Percentiles rank a stretch among this genome's conserved stretches.
These are phyloP conservation scores for Mareca penelope DNA, from an alignment of 2,797 vertebrate genomes.

Conservation along the genomic window DNA sequence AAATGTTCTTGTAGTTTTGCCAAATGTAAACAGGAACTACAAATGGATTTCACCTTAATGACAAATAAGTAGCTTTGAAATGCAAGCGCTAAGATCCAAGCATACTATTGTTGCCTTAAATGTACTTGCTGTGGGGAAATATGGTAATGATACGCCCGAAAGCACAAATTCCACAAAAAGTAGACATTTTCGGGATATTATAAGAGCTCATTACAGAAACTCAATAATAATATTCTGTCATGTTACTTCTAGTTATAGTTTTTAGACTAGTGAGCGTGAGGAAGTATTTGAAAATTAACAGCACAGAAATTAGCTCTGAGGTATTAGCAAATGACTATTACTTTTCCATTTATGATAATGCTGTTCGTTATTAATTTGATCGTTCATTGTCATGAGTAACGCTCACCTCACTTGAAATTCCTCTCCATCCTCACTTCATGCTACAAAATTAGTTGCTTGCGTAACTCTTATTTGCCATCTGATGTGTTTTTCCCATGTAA, in stretches of 20 bases:
- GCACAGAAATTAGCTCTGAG: background rate
- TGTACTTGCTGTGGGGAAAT: background rate
- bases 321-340: background rate
- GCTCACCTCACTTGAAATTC: background rate
- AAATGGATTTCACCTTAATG: background rate
- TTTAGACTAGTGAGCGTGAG: background rate
- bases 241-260: background rate
- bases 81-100: background rate
- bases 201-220: background rate
- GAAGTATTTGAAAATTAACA: conserved; percentile 6
- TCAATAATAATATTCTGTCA: background rate
- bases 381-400: background rate
- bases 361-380: background rate
- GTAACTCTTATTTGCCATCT: background rate
- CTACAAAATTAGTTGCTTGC: background rate
- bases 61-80: background rate
- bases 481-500: accelerated
- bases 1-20: background rate
- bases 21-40: background rate
- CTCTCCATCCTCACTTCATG: background rate
- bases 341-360: background rate
- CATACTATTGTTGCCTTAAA: background rate
- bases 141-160: background rate
- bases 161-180: background rate
- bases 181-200: background rate